Evolutionary conservation across 2,113 vertebrate species (phyloP).

Genomic region (Chaetura pelagica): DNA sequence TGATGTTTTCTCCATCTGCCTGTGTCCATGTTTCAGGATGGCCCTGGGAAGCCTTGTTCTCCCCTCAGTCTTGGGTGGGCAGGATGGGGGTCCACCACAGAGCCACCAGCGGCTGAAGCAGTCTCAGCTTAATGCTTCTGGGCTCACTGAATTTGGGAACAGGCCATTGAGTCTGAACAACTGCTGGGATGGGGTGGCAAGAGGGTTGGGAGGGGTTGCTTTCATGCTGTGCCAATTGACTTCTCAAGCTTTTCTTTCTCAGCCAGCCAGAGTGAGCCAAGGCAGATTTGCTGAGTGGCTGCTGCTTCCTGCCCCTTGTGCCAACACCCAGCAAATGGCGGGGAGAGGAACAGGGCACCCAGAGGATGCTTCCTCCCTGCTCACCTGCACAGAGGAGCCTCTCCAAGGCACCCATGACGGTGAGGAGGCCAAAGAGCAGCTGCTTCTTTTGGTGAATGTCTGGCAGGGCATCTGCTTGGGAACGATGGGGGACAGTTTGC

Average conservation of each 20-base stretch:
- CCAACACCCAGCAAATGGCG: not conserved
- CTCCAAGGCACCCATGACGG: rapidly evolving
- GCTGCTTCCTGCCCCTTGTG: not conserved
- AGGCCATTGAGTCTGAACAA: not conserved
- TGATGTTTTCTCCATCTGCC: not conserved
- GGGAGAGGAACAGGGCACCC: not conserved
- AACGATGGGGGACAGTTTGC: not conserved
- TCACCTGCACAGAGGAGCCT: not conserved
- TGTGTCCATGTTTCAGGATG: rapidly evolving
- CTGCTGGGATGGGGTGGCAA: not conserved
- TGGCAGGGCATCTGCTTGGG: not conserved
- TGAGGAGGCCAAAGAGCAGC: not conserved
- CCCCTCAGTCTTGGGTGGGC: not conserved
- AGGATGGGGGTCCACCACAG: rapidly evolving
- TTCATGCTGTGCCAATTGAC: slow-evolving; percentile 5
- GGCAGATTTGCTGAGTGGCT: not conserved
- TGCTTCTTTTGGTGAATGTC: not conserved
- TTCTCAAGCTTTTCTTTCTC: not conserved
- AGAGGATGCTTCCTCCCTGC: rapidly evolving
- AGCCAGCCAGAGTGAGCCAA: not conserved
- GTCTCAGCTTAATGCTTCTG: not conserved
- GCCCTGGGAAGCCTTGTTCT: not conserved
- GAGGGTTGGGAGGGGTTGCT: not conserved
- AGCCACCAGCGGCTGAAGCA: rapidly evolving
- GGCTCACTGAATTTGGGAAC: not conserved